A percentile compares a stretch with the other conserved stretches of the same genome.
Evolutionary conservation across 92 coral and sea anemone genomes (phyloP).

Genomic region (Palythoa grandiflora): DNA sequence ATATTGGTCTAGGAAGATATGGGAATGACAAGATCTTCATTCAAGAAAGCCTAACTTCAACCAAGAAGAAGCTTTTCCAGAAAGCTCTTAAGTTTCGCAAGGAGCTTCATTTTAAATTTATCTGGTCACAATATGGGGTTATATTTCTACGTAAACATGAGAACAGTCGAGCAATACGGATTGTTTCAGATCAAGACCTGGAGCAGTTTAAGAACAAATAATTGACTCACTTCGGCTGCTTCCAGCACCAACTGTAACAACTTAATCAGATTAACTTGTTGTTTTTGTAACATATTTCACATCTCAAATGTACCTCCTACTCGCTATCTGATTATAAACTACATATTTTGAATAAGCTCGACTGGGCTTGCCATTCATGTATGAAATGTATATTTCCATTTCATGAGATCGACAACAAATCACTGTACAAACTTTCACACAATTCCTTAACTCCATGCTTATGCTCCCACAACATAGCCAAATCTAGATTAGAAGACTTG

Average conservation of each 20-base stretch:
- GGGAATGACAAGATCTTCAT: constrained; percentile 27
- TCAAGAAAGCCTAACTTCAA: background rate
- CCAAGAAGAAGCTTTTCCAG: constrained; percentile 27
- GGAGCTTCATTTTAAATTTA: constrained; percentile 18
- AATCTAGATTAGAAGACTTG: constrained; percentile 3
- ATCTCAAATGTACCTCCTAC: background rate
- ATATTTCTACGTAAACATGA: constrained; percentile 22
- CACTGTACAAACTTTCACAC: constrained; percentile 13
- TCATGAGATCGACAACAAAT: constrained; percentile 32
- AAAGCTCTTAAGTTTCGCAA: constrained; percentile 8
- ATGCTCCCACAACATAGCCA: constrained; percentile 25
- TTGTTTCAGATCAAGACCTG: constrained; percentile 19
- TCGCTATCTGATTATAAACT: constrained; percentile 27
- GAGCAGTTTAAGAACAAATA: constrained; percentile 4
- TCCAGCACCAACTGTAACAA: constrained; percentile 32
- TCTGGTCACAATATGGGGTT: constrained; percentile 34
- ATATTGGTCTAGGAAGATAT: constrained; percentile 21
- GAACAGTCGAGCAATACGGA: constrained; percentile 20
- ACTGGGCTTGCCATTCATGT: constrained; percentile 40
- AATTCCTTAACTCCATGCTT: constrained; percentile 37
- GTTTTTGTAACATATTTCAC: background rate
- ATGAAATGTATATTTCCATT: constrained; percentile 43
- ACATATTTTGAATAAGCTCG: constrained; percentile 23
- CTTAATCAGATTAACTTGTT: background rate
- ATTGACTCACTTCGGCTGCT: constrained; percentile 14